phyloP scores from a whole-genome alignment of 2,797 vertebrate species.

The Tachyglossus aculeatus region DNA sequence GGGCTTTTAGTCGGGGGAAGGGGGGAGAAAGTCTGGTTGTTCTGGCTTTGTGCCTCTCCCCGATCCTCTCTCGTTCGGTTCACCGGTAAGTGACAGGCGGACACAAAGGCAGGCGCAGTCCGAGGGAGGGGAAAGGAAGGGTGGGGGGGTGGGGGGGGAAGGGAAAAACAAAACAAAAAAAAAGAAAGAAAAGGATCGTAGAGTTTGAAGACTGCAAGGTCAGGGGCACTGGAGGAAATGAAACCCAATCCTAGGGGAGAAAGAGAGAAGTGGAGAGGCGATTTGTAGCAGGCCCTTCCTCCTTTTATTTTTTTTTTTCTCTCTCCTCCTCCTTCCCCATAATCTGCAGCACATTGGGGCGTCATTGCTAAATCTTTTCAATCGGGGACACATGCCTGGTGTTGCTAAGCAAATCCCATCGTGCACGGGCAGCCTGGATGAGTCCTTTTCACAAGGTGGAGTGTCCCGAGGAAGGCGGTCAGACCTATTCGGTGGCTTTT shows the following conservation, averaged over 20 bases:
- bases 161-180: neutral
- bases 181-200: slow-evolving; percentile 52
- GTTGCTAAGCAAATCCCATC: slow-evolving; percentile 10
- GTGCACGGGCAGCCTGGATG: neutral
- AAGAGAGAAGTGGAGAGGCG: slow-evolving; percentile 43
- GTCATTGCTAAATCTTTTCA: slow-evolving; percentile 20
- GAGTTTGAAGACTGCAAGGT: slow-evolving; percentile 77
- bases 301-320: neutral
- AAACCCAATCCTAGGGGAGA: slow-evolving; percentile 73
- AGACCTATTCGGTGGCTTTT: neutral
- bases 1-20: slow-evolving; percentile 7
- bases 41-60: slow-evolving; percentile 80
- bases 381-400: slow-evolving; percentile 22
- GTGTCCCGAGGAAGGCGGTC: slow-evolving; percentile 40
- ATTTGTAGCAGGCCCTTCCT: slow-evolving; percentile 45
- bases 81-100: slow-evolving; percentile 83
- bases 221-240: slow-evolving; percentile 77
- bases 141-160: slow-evolving; percentile 30
- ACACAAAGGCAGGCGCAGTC: slow-evolving; percentile 84
- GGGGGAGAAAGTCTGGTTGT: slow-evolving; percentile 63
- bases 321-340: neutral
- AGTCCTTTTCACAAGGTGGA: slow-evolving; percentile 32
- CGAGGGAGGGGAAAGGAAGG: slow-evolving; percentile 56
- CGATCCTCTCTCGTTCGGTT: slow-evolving; percentile 78
- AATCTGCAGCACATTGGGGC: neutral